Evolutionary conservation across 2,888 invertebrate genomes (phyloP).

Genomic region (Drosophila longiperda): DNA sequence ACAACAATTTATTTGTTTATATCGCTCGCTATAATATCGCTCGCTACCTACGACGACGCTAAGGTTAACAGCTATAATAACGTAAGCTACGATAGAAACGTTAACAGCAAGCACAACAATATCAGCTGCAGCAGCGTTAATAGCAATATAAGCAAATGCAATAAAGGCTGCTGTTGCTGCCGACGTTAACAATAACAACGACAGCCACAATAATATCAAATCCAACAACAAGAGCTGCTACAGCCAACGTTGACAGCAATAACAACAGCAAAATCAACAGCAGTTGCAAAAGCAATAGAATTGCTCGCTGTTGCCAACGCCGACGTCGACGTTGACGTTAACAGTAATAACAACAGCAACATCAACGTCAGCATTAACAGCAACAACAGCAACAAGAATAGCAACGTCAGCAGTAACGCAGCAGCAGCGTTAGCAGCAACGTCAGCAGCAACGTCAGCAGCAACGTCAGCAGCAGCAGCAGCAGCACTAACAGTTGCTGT

Average conservation of each 20-base stretch:
- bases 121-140: not conserved
- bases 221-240: too few species aligned
- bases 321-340: constrained; percentile 31
- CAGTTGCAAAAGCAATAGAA: constrained; percentile 41
- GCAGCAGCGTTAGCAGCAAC: constrained; percentile 39
- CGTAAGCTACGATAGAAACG: not conserved
- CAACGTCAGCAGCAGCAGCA: constrained; percentile 40
- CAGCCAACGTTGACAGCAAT: constrained; percentile 49
- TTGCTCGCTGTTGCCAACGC: constrained; percentile 32
- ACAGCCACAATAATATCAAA: constrained; percentile 38
- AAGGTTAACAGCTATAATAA: not conserved
- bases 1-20: too few species aligned
- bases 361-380: constrained; percentile 40
- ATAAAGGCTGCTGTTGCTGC: constrained; percentile 47
- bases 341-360: not conserved
- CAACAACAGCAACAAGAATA: constrained; percentile 47
- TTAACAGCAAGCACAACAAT: not conserved
- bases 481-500: constrained; percentile 43
- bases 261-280: constrained; percentile 45
- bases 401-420: constrained; percentile 58
- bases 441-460: constrained; percentile 59
- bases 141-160: not conserved
- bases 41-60: not conserved
- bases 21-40: not conserved
- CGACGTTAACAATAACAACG: constrained; percentile 35